Conservation (phyloP, 1,140 invertebrate genomes). For the Saccostrea glomerata region DNA sequence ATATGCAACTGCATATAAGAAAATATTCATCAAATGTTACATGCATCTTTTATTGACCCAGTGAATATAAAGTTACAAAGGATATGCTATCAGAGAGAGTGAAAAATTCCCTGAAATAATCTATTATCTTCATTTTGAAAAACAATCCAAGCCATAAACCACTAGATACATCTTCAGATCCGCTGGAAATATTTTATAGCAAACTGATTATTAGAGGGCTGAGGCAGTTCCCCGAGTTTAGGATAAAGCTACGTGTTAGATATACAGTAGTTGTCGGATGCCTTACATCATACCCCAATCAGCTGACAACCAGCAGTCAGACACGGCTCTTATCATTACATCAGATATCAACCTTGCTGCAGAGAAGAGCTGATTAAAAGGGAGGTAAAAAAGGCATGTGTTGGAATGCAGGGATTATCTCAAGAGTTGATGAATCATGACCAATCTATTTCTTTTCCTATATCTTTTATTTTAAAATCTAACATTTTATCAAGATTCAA, state of each 20-base stretch:
- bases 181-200: not conserved
- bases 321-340: not conserved
- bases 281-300: conserved; percentile 22
- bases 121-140: not conserved
- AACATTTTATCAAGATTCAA: conserved; percentile 8
- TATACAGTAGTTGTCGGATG: not conserved
- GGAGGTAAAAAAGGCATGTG: conserved; percentile 24
- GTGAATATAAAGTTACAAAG: conserved; percentile 5
- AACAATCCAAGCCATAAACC: not conserved
- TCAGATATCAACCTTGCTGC: conserved; percentile 6
- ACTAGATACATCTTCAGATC: conserved; percentile 18
- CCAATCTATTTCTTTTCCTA: not conserved
- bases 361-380: not conserved
- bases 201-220: not conserved
- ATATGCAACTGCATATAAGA: not conserved
- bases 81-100: not conserved
- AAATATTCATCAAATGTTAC: not conserved
- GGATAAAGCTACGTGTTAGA: not conserved
- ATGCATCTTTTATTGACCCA: conserved; percentile 7
- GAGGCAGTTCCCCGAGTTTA: not conserved
- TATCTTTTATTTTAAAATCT: not conserved
- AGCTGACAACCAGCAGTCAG: not conserved
- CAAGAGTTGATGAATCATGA: conserved; percentile 10
- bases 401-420: conserved; percentile 14
- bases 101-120: not conserved